Percentiles rank a stretch among this genome's conserved stretches.
phyloP scores from a whole-genome alignment of 2,113 vertebrate genomes.

The Enhydra lutris region DNA sequence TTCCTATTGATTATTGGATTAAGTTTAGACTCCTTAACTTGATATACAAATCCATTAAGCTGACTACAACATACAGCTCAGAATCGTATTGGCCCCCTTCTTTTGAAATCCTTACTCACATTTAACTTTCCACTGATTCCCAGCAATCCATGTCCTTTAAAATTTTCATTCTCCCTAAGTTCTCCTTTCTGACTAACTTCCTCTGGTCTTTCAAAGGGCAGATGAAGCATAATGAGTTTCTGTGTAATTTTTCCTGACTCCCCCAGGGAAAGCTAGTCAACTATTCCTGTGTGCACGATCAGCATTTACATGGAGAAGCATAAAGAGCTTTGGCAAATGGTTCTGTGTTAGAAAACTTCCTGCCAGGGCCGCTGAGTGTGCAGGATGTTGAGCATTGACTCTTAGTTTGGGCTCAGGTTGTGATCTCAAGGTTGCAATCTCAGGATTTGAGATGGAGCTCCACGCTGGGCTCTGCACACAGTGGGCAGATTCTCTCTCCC shows the following conservation, averaged over 20 bases:
- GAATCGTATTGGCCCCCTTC: background rate
- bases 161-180: background rate
- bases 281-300: background rate
- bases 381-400: background rate
- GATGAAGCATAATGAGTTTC: background rate
- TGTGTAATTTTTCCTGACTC: background rate
- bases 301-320: background rate
- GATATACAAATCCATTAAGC: background rate
- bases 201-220: background rate
- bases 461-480: background rate
- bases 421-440: background rate
- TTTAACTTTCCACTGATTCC: background rate
- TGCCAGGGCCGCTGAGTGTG: background rate
- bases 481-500: background rate
- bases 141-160: background rate
- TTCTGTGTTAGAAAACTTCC: background rate
- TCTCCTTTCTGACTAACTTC: background rate
- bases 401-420: background rate
- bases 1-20: background rate
- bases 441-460: background rate
- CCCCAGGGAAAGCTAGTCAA: background rate
- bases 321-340: background rate
- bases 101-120: background rate
- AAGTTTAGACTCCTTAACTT: background rate
- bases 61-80: background rate